Evolutionary conservation across 2,113 vertebrate species (phyloP).

Genomic region (Delphinus delphis): DNA sequence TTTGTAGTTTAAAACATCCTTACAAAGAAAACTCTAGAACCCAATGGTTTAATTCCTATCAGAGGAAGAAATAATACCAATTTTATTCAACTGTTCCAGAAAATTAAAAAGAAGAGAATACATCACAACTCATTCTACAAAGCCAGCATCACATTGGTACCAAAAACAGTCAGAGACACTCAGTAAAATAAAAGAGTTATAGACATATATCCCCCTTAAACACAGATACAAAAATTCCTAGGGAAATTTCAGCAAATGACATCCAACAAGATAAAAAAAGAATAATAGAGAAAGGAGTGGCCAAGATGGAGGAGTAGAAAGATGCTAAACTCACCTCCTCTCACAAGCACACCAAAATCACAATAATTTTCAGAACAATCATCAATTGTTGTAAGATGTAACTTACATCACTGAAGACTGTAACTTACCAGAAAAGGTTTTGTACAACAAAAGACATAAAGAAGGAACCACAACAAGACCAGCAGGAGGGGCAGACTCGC

Average conservation of each 20-base stretch:
- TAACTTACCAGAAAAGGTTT: not conserved
- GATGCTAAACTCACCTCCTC: not conserved
- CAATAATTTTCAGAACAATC: not conserved
- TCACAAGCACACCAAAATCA: not conserved
- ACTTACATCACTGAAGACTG: not conserved
- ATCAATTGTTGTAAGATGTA: not conserved
- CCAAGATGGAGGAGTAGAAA: not conserved
- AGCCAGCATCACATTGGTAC: not conserved
- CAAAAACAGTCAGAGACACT: not conserved
- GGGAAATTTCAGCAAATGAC: not conserved
- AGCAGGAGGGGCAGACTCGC: not conserved
- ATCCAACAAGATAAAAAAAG: not conserved
- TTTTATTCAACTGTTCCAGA: not conserved
- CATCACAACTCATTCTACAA: not conserved
- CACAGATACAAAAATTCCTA: not conserved
- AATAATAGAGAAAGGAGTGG: not conserved
- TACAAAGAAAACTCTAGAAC: not conserved
- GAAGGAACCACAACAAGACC: not conserved
- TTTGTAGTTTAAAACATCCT: not conserved
- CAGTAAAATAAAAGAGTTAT: not conserved
- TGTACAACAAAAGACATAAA: not conserved
- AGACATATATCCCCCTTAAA: not conserved
- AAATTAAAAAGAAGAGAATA: not conserved
- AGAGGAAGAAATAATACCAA: not conserved
- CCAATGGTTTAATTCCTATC: not conserved